Base-by-base conservation (phyloP, 2,888 invertebrate genomes). In the Bombylius major region DNA sequence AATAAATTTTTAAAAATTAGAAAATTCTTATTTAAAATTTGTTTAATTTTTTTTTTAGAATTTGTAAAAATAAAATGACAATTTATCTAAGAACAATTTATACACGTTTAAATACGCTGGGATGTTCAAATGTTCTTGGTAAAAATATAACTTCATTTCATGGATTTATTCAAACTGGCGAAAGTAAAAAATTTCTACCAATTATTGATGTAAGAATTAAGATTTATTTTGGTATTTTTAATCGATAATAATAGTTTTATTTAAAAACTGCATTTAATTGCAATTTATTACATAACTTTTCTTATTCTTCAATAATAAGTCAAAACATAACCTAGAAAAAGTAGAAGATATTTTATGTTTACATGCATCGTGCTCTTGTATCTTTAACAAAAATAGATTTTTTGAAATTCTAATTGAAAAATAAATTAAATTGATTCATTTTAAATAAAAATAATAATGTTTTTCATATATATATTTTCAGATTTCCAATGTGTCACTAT, bases 1-100 rank as follows among this genome's bases (percentile, higher is more conserved):
- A 23, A 23, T 23, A 2, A 23, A 23, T 23, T 23, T 23, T 23
- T 23, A 23, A 23, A 23, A 23, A 23, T 23, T 23, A 2, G 23
- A 23, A 23, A 23, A 23, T 23, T 23, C 23, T 23, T 3, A 23
- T 23, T 23, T 23, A 2, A 23, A 23, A 23, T 23, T 23, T 23
- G 23, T 23, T 23, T 23, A 23, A 23, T 23, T 23, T 23, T 23
- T 23, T 23, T 36, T 36, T 36, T 3, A 36, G 5, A 36, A 36
- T 36, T 36, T 1, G 4, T 7, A 49, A 39, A 42, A 51, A 31
- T n/a, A 54, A 47, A 46, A 59, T 59, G 59, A 59, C 59, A 53
- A 57, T 55, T 53, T 56, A 55, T 32, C 39, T 59, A 32, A 52
- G 59, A 14, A 47, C 36, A 34, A 47, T 59, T 45, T 57, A 50